Conservation (phyloP, 2,797 vertebrate genomes). For the Erpetoichthys calabaricus region DNA sequence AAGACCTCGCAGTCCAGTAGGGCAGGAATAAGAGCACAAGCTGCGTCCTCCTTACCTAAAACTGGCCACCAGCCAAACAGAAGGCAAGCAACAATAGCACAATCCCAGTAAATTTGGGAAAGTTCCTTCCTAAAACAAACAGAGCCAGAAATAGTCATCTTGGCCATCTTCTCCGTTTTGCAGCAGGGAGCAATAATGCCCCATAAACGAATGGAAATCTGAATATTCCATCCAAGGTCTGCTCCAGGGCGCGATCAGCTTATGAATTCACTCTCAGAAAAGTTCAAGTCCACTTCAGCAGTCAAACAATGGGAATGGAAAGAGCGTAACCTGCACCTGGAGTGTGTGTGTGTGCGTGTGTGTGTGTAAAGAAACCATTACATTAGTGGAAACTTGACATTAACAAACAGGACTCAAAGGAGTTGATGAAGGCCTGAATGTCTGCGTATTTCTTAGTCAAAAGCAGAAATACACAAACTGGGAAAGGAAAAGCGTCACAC, state of each 20-base stretch:
- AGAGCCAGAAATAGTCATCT: constrained; percentile 89
- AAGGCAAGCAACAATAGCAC: constrained; percentile 91
- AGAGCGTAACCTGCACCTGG: too few species aligned
- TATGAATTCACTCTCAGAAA: constrained; percentile 51
- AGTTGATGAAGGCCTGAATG: too few species aligned
- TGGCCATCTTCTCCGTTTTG: constrained; percentile 58
- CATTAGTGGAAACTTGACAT: too few species aligned
- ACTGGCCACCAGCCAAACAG: constrained; percentile 81
- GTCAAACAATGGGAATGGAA: constrained; percentile 46
- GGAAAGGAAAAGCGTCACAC: too few species aligned
- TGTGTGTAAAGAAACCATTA: too few species aligned
- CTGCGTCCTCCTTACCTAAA: constrained; percentile 18
- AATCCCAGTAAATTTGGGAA: constrained; percentile 93
- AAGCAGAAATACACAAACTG: too few species aligned
- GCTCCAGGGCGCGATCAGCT: constrained; percentile 58
- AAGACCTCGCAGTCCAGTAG: too few species aligned
- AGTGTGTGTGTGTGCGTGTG: too few species aligned
- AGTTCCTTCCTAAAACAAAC: constrained; percentile 95
- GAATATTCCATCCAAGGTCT: constrained; percentile 73
- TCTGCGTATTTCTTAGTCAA: too few species aligned
- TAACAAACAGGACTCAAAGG: too few species aligned
- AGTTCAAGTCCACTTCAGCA: constrained; percentile 56
- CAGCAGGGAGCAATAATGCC: constrained; percentile 77
- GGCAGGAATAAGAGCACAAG: too few species aligned
- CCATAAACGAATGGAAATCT: constrained; percentile 77